These are phyloP conservation scores for Harpalus rubripes DNA, from an alignment of 2,888 invertebrate species.

Conservation along the genomic window DNA sequence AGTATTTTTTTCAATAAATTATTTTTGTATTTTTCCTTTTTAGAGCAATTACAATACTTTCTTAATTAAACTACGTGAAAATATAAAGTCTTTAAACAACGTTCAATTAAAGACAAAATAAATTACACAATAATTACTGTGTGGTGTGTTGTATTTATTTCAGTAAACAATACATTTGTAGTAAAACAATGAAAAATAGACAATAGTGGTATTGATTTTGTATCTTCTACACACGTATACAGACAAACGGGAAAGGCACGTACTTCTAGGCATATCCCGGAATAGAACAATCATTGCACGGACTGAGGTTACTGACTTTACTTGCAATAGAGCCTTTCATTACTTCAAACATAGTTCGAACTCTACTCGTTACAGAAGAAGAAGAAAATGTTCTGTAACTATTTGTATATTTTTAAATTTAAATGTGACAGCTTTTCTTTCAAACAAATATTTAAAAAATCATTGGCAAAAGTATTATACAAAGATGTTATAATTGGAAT, in stretches of 20 bases:
- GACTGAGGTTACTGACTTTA: constrained; percentile 22
- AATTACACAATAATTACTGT: neutral
- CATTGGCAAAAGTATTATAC: too few relatives aligned
- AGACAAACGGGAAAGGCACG: constrained; percentile 35
- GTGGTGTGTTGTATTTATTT: neutral
- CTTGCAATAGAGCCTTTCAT: too few relatives aligned
- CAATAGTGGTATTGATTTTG: constrained; percentile 6
- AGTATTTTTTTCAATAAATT: too few relatives aligned
- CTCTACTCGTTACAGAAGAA: neutral
- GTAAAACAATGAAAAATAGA: constrained; percentile 3
- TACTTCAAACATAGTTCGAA: neutral
- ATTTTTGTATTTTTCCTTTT: too few relatives aligned
- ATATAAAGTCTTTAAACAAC: neutral
- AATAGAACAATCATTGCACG: constrained; percentile 15
- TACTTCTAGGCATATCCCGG: constrained; percentile 36
- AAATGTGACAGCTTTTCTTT: too few relatives aligned
- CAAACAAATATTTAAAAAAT: too few relatives aligned
- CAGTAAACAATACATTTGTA: neutral
- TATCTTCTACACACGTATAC: constrained; percentile 5
- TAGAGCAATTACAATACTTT: too few relatives aligned
- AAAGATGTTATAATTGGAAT: too few relatives aligned
- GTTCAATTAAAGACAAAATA: neutral
- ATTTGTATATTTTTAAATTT: too few relatives aligned
- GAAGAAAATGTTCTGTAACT: neutral
- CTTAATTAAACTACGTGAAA: too few relatives aligned